Evolutionary conservation across 92 coral and sea anemone species (phyloP).

Genomic region (Heteractis magnifica): DNA sequence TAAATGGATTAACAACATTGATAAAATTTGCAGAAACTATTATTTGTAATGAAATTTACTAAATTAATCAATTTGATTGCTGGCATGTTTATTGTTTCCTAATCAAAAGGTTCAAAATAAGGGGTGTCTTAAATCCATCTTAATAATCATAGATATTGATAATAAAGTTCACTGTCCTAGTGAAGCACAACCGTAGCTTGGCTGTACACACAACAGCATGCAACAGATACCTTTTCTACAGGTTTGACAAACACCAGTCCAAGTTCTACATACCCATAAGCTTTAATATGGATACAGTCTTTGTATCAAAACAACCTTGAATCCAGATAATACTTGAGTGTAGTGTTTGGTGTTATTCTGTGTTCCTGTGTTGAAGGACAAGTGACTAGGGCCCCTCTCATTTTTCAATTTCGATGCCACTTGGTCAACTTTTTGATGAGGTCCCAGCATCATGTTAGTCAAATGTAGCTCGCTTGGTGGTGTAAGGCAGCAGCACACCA

Average conservation of each 20-base stretch:
- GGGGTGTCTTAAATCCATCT: neutral
- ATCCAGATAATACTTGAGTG: too few species aligned
- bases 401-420: neutral
- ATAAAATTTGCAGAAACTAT: conserved; percentile 7
- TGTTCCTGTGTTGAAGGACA: neutral
- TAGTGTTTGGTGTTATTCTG: neutral
- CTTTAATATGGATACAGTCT: neutral
- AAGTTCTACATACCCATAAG: neutral
- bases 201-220: neutral
- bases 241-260: neutral
- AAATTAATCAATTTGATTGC: neutral
- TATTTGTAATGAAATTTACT: neutral
- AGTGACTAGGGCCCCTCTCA: neutral
- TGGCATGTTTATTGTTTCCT: neutral
- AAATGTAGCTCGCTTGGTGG: neutral
- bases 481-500: neutral
- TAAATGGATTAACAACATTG: neutral
- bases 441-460: neutral
- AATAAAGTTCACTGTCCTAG: neutral
- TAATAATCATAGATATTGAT: neutral
- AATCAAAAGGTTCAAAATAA: conserved; percentile 8
- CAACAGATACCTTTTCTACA: neutral
- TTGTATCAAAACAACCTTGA: neutral
- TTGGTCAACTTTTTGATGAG: neutral
- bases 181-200: neutral